phyloP scores from a whole-genome alignment of 2,888 invertebrate species.

The Aleiodes alternator region DNA sequence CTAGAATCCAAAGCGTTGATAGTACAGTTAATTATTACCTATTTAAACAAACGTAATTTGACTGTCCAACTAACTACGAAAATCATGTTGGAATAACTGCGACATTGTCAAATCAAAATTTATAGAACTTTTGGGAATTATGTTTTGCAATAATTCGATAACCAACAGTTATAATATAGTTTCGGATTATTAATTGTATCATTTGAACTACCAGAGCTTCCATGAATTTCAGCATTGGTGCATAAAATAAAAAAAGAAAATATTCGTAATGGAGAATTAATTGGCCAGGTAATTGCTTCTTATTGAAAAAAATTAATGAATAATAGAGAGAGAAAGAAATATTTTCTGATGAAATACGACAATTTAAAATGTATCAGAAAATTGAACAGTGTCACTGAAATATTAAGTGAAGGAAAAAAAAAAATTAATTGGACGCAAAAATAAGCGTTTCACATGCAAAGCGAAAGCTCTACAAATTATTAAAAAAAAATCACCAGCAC shows the following conservation, averaged over 20 bases:
- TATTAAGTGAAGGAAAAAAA: too few species aligned
- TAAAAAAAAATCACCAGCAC: too few species aligned
- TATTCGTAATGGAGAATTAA: neutral
- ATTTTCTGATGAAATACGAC: too few species aligned
- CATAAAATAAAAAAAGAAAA: constrained; percentile 34
- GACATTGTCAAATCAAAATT: neutral
- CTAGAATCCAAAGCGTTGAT: constrained; percentile 39
- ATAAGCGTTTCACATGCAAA: too few species aligned
- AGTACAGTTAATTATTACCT: constrained; percentile 67
- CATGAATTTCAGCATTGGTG: constrained; percentile 44
- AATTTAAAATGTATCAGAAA: too few species aligned
- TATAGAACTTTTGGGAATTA: constrained; percentile 4
- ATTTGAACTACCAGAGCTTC: neutral
- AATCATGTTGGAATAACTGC: neutral
- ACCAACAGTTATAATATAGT: constrained; percentile 42
- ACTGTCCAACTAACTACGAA: constrained; percentile 2
- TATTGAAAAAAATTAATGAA: too few species aligned
- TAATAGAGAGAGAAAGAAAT: too few species aligned
- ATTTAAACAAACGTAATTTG: constrained; percentile 71
- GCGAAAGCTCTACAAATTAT: too few species aligned
- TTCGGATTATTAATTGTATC: neutral
- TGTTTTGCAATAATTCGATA: constrained; percentile 53
- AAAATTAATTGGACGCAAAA: too few species aligned
- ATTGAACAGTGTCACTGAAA: too few species aligned
- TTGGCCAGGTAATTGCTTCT: too few species aligned